Evolutionary conservation across 2,888 invertebrate species (phyloP), one percentile per base, ranked within the genome.

Genomic region (Augiades crinisus): DNA sequence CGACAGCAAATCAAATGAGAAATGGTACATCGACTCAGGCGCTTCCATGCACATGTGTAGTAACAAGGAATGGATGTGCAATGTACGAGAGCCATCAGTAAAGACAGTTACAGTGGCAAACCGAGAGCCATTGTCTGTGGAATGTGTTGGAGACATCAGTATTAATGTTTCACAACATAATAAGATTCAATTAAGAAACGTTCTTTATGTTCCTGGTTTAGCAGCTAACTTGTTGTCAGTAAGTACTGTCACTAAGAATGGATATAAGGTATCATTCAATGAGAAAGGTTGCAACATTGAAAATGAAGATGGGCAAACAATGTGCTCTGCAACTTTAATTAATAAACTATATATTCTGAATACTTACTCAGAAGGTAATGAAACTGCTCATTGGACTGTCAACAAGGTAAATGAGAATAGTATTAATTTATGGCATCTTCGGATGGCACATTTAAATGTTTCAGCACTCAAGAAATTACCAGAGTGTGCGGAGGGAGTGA

Each of bases 171-270:
- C 5, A 7, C 24, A 47, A 36, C 30, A 31, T 5, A 31, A 55
- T 2, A 55, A 52, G 13, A 57, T 64, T 12, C 56, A 65, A 30
- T 44, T 69, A 7, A 60, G 47, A 21, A 52, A 67, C 59, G 62
- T 65, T 17, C 45, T 66, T 3, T 61, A 49, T 61, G 59, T 66
- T 12, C 65, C 64, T 36, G 57, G 43, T 3, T 24, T 65, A 14
- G 61, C 64, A 13, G 55, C 55, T 0, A 63, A 64, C 24, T 37
- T 65, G 5, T 43, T 65, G 0, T 67, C 64, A 37, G 62, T 65
- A 0, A 60, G 64, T 31, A 37, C 56, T 5, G 60, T 67, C 3
- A 53, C 54, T 1, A 58, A 57, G 4, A 60, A 13, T 61, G 58
- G 58, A 0, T 49, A 19, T 45, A 57, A 56, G 4, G 47, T 59